These are phyloP conservation scores for Calosoma granatense DNA, from an alignment of 1,140 invertebrate species.

Conservation along the genomic window DNA sequence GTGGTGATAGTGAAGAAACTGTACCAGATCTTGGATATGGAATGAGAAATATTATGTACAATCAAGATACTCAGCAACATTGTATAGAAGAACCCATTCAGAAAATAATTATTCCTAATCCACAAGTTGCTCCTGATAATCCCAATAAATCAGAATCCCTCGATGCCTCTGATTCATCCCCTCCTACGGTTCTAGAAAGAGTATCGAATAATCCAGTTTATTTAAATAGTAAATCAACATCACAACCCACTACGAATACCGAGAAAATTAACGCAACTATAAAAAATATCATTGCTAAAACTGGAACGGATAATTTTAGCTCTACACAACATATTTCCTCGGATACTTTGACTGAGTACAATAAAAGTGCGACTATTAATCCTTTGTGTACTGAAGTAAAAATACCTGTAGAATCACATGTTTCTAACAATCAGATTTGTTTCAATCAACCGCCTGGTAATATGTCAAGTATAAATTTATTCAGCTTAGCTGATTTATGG, in stretches of 20 bases:
- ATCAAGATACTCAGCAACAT: not conserved
- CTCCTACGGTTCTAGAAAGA: not conserved
- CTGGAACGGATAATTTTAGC: not conserved
- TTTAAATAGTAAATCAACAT: too few relatives aligned
- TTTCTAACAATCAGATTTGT: too few relatives aligned
- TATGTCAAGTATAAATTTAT: conserved; percentile 19
- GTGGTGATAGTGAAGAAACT: conserved; percentile 28
- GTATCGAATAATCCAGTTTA: not conserved
- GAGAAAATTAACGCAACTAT: too few relatives aligned
- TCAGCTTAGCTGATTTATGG: conserved; percentile 46
- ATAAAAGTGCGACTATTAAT: too few relatives aligned
- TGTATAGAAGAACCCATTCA: too few relatives aligned
- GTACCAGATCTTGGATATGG: conserved; percentile 35
- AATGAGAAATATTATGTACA: conserved; percentile 22
- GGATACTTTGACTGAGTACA: not conserved
- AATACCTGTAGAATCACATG: not conserved
- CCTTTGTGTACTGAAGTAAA: too few relatives aligned
- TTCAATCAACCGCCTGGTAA: too few relatives aligned
- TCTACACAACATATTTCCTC: not conserved
- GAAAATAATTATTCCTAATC: too few relatives aligned
- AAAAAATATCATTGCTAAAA: not conserved
- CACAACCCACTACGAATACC: too few relatives aligned
- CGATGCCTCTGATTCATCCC: not conserved
- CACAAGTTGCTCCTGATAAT: not conserved
- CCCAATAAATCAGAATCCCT: not conserved